phyloP scores from a whole-genome alignment of 2,113 vertebrate species.

The Ctenodactylus gundi region DNA sequence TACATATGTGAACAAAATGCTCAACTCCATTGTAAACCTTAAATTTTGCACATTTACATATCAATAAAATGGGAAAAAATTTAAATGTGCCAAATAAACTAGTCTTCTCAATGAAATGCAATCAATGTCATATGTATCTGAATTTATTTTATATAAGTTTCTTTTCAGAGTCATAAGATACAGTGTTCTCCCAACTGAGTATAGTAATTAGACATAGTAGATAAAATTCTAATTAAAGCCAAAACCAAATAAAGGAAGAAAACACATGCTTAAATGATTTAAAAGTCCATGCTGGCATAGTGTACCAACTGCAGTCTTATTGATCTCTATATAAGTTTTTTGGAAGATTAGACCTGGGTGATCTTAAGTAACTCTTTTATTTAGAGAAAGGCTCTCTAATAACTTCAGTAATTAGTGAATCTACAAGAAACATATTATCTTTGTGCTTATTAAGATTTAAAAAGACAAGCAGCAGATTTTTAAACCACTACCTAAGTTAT shows the following conservation, averaged over 20 bases:
- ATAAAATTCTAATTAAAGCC: slow-evolving; percentile 54
- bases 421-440: background rate
- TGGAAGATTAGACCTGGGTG: background rate
- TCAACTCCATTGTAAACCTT: too few species aligned
- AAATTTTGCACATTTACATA: too few species aligned
- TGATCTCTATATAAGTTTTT: slow-evolving; percentile 19
- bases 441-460: background rate
- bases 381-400: background rate
- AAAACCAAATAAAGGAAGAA: background rate
- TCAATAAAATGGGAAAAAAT: too few species aligned
- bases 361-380: slow-evolving; percentile 18
- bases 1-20: too few species aligned
- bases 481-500: background rate
- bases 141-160: slow-evolving; percentile 23
- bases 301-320: background rate
- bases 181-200: slow-evolving; percentile 33
- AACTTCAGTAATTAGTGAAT: background rate
- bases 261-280: background rate
- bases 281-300: background rate
- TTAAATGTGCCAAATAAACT: slow-evolving; percentile 5
- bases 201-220: slow-evolving; percentile 64
- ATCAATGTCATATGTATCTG: background rate
- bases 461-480: background rate
- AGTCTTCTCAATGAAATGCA: background rate
- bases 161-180: background rate